Evolutionary conservation across 2,797 vertebrate genomes (phyloP), one percentile per base, ranked within the genome.

Genomic region (Thripadectes ignobilis): DNA sequence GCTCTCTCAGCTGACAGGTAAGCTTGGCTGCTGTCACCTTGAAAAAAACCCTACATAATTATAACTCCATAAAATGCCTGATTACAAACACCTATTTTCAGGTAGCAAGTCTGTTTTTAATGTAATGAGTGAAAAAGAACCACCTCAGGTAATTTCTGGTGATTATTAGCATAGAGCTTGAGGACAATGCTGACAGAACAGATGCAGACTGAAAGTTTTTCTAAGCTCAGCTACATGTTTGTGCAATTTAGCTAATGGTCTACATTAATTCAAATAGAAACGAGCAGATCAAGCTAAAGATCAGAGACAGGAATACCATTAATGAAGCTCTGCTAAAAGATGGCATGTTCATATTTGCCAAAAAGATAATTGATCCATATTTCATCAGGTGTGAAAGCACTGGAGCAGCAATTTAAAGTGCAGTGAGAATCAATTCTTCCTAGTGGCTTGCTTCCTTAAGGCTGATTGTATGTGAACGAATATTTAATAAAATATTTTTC

Each of bases 1-100:
- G 99, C 99, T 41, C 98, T 99, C 79, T 99, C 99, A 2, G 99
- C 99, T 55, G 99, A 99, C 98, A 99, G 99, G 99, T 99, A 98
- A 96, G 97, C 83, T 78, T n/a, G 34, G 73, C 36, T 86, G 51
- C 54, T 90, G 18, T 46, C 75, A 58, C 86, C 66, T 94, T 72
- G 59, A 55, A 57, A 69, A 89, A 55, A 72, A 83, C 14, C 17
- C 29, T 91, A 58, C 14, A 8, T 59, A 62, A 39, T 62, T 75
- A 34, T 4, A 3, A 36, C 49, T 58, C 19, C 22, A 15, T 62
- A 48, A 89, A 72, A 63, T 27, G 17, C 48, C 65, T 5, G 1
- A 18, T 58, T 82, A 49, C 1, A 7, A 52, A 72, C 23, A 10
- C 5, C 0, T 63, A 7, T 74, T 71, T 94, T 73, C 8, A 22